Conservation (phyloP, 1,140 invertebrate species). For the Cataglyphis hispanica region DNA sequence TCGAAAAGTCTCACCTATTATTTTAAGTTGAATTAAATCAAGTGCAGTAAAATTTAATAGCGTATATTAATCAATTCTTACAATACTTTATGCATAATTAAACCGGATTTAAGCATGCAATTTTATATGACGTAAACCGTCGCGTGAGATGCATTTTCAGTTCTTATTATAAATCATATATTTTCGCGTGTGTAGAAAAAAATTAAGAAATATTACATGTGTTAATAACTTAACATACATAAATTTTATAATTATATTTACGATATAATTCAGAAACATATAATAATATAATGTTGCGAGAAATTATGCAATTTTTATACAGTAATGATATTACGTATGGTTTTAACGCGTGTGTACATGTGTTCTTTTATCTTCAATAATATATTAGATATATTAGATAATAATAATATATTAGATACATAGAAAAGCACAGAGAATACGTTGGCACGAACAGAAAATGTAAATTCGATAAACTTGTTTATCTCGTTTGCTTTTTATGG, state of each 20-base stretch:
- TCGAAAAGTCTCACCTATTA: not conserved
- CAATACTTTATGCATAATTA: slow-evolving; percentile 9
- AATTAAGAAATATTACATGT: not conserved
- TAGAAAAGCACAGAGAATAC: not conserved
- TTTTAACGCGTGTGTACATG: not conserved
- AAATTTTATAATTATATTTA: not conserved
- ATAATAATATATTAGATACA: slow-evolving; percentile 1
- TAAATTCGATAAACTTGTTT: slow-evolving; percentile 39
- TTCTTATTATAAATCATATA: not conserved
- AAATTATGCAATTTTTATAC: not conserved
- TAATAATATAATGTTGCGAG: not conserved
- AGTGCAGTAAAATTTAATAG: not conserved
- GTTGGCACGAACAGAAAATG: not conserved
- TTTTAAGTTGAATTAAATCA: slow-evolving; percentile 22
- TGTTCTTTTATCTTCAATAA: not conserved
- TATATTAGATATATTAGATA: no score
- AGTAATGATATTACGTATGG: no score
- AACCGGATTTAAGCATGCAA: slow-evolving; percentile 10
- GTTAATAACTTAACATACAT: not conserved
- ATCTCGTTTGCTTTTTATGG: not conserved
- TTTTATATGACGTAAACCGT: slow-evolving; percentile 18
- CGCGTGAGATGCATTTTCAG: not conserved
- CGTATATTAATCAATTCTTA: not conserved
- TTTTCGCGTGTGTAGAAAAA: not conserved
- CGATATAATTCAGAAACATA: not conserved